Evolutionary conservation across 2,797 vertebrate genomes (phyloP).

Genomic region (Chaetodon trifasciatus): DNA sequence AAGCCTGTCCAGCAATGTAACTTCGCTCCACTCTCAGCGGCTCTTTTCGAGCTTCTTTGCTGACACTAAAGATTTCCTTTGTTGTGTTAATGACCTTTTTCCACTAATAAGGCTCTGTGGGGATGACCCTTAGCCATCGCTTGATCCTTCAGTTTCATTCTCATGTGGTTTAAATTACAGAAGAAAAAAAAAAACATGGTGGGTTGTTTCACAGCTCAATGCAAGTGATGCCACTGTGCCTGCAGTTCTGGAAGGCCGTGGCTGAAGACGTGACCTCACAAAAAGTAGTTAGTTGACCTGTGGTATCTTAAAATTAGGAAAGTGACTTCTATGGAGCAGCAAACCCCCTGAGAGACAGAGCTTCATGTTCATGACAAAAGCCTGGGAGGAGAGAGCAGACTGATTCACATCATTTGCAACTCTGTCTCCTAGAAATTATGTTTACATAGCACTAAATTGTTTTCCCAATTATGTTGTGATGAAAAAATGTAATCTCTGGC

Average conservation of each 20-base stretch:
- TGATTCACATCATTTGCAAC: constrained; percentile 1
- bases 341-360: constrained; percentile 8
- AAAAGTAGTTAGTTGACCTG: constrained; percentile 48
- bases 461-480: neutral
- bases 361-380: constrained; percentile 28
- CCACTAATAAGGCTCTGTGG: constrained; percentile 53
- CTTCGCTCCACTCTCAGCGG: constrained; percentile 16
- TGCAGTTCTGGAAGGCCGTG: constrained; percentile 33
- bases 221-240: constrained; percentile 34
- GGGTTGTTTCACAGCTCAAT: constrained; percentile 49
- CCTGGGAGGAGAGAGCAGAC: neutral
- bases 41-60: constrained; percentile 28
- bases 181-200: constrained; percentile 38
- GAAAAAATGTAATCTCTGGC: neutral
- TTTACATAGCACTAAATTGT: neutral
- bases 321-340: constrained; percentile 7
- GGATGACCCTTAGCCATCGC: constrained; percentile 46
- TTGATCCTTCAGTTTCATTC: constrained; percentile 49
- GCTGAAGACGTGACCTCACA: constrained; percentile 52
- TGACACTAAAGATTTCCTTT: constrained; percentile 46
- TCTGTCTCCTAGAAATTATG: neutral
- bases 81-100: constrained; percentile 58
- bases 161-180: constrained; percentile 68
- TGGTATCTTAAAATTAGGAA: constrained; percentile 38
- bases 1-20: constrained; percentile 28